A percentile compares a stretch with the other conserved stretches of the same genome.
These are phyloP conservation scores for Tiphia femorata DNA, from an alignment of 2,888 invertebrate species.

Conservation along the genomic window DNA sequence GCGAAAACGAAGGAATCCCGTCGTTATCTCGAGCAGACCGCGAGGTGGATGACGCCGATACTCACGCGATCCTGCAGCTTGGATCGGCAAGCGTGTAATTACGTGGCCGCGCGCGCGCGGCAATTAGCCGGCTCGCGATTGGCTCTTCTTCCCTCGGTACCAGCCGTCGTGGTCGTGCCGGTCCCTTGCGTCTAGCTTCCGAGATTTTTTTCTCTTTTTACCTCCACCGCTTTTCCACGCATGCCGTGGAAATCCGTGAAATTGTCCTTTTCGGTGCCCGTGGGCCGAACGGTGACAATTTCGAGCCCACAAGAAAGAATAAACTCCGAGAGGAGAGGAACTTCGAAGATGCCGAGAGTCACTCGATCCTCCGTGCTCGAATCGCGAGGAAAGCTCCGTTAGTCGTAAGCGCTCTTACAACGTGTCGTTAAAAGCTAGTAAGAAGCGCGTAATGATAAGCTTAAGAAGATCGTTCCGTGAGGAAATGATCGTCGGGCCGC, in stretches of 20 bases:
- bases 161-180: neutral
- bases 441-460: too few species aligned
- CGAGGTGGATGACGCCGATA: conserved; percentile 8
- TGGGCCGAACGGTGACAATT: neutral
- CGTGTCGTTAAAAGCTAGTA: too few species aligned
- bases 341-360: too few species aligned
- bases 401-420: too few species aligned
- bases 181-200: neutral
- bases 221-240: too few species aligned
- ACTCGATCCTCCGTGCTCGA: too few species aligned
- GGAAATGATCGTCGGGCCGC: too few species aligned
- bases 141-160: too few species aligned
- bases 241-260: neutral
- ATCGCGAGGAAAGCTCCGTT: too few species aligned
- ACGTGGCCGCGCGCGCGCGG: conserved; percentile 21
- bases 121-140: conserved; percentile 21
- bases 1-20: neutral
- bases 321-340: neutral
- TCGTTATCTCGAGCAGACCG: neutral
- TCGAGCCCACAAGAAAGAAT: neutral
- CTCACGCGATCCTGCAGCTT: conserved; percentile 19
- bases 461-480: too few species aligned
- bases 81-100: conserved; percentile 26
- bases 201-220: too few species aligned
- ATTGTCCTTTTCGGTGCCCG: neutral